phyloP scores from a whole-genome alignment of 2,113 vertebrate genomes.

The Nothocercus julius region DNA sequence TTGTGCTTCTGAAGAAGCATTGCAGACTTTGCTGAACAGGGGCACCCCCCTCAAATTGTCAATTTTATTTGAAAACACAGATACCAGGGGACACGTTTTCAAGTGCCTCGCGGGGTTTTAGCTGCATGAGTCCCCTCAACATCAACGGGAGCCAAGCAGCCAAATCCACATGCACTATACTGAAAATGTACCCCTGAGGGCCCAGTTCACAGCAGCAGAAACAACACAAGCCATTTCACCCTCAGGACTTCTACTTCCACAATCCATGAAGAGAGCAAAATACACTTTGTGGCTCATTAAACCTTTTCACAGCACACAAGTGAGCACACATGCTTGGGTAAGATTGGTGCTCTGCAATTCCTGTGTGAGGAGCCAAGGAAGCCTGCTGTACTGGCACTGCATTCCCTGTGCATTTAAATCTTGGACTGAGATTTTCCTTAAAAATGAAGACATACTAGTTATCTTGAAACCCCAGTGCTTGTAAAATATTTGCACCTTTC shows the following conservation, averaged over 20 bases:
- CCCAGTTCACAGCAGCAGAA: slow-evolving; percentile 4
- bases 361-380: not conserved
- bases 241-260: not conserved
- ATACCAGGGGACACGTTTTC: not conserved
- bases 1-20: not conserved
- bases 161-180: not conserved
- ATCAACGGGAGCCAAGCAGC: not conserved
- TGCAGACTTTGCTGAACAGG: not conserved
- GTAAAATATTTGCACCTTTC: slow-evolving; percentile 7
- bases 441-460: not conserved
- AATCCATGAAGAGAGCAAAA: slow-evolving; percentile 41
- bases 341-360: not conserved
- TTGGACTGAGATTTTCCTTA: not conserved
- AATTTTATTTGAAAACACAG: not conserved
- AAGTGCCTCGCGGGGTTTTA: not conserved
- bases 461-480: not conserved
- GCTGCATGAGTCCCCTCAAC: not conserved
- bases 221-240: not conserved
- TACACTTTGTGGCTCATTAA: slow-evolving; percentile 42
- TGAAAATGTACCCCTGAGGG: not conserved
- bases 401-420: not conserved
- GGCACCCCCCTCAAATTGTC: not conserved
- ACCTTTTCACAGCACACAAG: not conserved
- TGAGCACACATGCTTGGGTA: not conserved
- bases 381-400: not conserved